phyloP scores from a whole-genome alignment of 64 coral and sea anemone species.

The Pocillopora damicornis region DNA sequence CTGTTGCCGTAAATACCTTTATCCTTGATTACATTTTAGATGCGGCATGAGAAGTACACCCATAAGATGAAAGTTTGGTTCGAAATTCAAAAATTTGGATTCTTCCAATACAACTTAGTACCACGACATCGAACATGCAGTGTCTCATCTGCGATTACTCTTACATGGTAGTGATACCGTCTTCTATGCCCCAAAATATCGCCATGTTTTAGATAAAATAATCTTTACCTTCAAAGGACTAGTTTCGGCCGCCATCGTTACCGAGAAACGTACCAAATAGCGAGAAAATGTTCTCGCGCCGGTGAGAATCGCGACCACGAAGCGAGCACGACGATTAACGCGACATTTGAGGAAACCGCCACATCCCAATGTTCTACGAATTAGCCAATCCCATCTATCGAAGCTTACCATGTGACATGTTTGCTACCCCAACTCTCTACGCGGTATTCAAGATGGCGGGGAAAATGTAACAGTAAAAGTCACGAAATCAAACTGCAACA shows the following conservation, averaged over 20 bases:
- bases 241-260: neutral
- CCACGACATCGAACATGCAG: too few species aligned
- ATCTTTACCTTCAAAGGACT: neutral
- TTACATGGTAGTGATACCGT: neutral
- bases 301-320: neutral
- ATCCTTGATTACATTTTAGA: too few species aligned
- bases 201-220: neutral
- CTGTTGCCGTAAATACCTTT: too few species aligned
- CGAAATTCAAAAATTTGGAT: too few species aligned
- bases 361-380: neutral
- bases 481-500: neutral
- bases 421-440: neutral
- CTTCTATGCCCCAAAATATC: neutral
- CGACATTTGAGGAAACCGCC: neutral
- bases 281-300: neutral
- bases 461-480: neutral
- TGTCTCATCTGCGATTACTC: neutral
- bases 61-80: too few species aligned
- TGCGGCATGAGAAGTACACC: too few species aligned
- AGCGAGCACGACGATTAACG: neutral
- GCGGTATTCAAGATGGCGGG: conserved; percentile 5
- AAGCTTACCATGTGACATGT: neutral
- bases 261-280: neutral
- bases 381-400: neutral
- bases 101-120: too few species aligned